Evolutionary conservation across 2,797 vertebrate species (phyloP).

Genomic region (Centroberyx gerrardi): DNA sequence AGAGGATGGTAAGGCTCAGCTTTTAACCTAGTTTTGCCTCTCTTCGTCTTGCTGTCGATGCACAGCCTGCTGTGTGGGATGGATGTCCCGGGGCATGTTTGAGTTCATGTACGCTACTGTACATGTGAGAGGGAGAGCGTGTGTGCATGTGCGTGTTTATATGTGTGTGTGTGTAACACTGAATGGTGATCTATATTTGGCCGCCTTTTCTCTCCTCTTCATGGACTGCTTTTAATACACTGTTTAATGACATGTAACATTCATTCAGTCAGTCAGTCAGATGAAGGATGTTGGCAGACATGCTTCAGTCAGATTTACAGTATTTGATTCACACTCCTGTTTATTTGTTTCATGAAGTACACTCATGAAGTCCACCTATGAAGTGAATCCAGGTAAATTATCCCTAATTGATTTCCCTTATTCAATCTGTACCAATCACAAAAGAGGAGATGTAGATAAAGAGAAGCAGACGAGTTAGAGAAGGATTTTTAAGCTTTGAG

Average conservation of each 20-base stretch:
- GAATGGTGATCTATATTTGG: conserved; percentile 62
- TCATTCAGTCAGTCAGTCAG: conserved; percentile 14
- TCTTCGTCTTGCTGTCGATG: conserved; percentile 27
- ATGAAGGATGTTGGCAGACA: conserved; percentile 17
- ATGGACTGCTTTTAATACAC: conserved; percentile 27
- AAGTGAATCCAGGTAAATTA: too few species aligned
- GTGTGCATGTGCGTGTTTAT: conserved; percentile 32
- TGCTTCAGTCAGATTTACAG: neutral
- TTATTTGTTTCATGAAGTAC: too few species aligned
- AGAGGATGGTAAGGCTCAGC: conserved; percentile 49
- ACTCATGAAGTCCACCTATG: too few species aligned
- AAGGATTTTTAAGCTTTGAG: too few species aligned
- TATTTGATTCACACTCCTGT: neutral
- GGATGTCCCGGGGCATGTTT: conserved; percentile 9
- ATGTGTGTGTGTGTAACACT: conserved; percentile 16
- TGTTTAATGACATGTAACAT: conserved; percentile 2
- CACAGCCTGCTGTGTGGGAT: conserved; percentile 47
- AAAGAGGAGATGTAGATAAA: too few species aligned
- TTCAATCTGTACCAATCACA: too few species aligned
- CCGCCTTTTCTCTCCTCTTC: conserved; percentile 27
- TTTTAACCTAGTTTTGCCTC: conserved; percentile 42
- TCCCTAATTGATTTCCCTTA: too few species aligned
- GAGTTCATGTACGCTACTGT: conserved; percentile 28
- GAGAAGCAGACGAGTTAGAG: too few species aligned
- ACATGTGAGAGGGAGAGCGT: conserved; percentile 25